Conservation (phyloP, 2,797 vertebrate species). For the Cryptoblepharus egeriae region DNA sequence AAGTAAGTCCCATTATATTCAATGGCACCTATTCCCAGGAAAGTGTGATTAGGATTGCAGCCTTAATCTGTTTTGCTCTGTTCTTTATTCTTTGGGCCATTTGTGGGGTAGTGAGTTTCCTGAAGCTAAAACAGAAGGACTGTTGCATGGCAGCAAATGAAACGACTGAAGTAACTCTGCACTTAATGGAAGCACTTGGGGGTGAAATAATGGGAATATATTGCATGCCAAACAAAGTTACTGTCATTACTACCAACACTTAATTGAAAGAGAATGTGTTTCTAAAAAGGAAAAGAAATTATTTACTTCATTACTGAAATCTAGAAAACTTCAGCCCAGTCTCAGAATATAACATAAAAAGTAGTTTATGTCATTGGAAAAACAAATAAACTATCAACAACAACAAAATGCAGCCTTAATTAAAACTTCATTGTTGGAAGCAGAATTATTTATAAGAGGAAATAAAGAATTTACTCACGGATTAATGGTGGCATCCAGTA, state of each 20-base stretch:
- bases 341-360: slow-evolving; percentile 1
- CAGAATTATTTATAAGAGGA: neutral
- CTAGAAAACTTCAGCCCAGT: neutral
- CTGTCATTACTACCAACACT: neutral
- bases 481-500: slow-evolving; percentile 9
- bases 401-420: neutral
- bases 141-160: neutral
- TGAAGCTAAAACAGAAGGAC: neutral
- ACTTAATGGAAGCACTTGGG: neutral
- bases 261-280: neutral
- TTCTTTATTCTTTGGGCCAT: neutral
- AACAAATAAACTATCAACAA: neutral
- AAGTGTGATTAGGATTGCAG: too few species aligned
- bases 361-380: neutral
- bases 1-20: too few species aligned
- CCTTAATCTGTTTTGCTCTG: neutral
- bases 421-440: neutral
- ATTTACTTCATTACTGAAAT: neutral
- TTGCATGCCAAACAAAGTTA: neutral
- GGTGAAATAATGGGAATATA: neutral
- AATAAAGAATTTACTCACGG: slow-evolving; percentile 8
- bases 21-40: too few species aligned
- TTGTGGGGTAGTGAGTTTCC: neutral
- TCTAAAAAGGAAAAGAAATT: neutral
- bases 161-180: neutral